A percentile compares a stretch with the other conserved stretches of the same genome.
Conservation (phyloP, 2,888 invertebrate genomes). For the Chrysotoxum bicinctum region DNA sequence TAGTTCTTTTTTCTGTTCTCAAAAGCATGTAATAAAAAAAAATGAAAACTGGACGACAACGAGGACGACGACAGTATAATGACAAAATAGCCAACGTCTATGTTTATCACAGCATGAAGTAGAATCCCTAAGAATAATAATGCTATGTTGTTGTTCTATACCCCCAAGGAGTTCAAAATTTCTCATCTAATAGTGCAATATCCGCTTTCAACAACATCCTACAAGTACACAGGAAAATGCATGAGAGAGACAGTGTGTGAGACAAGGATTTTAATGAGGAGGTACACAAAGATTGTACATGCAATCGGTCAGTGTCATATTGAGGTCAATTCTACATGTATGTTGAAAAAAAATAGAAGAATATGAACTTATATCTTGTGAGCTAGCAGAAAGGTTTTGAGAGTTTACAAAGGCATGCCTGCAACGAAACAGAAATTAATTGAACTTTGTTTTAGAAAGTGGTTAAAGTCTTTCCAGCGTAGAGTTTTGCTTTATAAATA, state of each 20-base stretch:
- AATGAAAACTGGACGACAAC: background rate
- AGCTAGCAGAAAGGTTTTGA: background rate
- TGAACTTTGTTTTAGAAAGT: too few relatives aligned
- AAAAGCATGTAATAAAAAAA: constrained; percentile 46
- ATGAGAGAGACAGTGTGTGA: constrained; percentile 36
- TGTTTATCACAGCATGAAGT: constrained; percentile 61
- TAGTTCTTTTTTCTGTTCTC: constrained; percentile 29
- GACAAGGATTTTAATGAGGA: constrained; percentile 67
- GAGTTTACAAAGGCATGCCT: too few relatives aligned
- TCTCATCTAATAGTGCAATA: constrained; percentile 59
- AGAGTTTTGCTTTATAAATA: too few relatives aligned
- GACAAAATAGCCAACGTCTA: constrained; percentile 52
- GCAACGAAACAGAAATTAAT: too few relatives aligned
- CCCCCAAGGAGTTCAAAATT: constrained; percentile 60
- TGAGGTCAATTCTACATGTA: constrained; percentile 55
- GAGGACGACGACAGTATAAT: constrained; percentile 36
- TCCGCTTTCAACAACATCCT: constrained; percentile 63
- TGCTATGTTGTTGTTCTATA: constrained; percentile 65
- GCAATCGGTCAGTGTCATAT: constrained; percentile 69
- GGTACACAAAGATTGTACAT: constrained; percentile 59
- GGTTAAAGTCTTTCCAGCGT: too few relatives aligned
- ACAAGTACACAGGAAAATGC: constrained; percentile 41
- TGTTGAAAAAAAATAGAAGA: constrained; percentile 1
- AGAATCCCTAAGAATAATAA: constrained; percentile 64
- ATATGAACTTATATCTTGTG: constrained; percentile 16